Evolutionary conservation across 2,888 invertebrate genomes (phyloP).

Genomic region (Stenchaetothrips biformis): DNA sequence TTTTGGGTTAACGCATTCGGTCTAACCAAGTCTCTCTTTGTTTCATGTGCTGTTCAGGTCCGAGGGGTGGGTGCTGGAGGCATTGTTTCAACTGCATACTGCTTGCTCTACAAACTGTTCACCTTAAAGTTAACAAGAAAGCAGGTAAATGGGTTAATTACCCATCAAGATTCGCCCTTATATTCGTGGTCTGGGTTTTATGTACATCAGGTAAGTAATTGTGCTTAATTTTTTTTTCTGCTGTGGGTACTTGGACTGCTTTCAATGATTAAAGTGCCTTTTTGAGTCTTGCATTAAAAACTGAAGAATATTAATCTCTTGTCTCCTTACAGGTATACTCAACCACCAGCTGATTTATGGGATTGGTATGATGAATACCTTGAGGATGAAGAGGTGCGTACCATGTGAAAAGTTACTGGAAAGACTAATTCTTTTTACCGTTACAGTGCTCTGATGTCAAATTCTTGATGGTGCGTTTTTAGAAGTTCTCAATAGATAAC

Average conservation of each 20-base stretch:
- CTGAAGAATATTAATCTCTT: background rate
- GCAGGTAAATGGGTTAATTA: constrained; percentile 91
- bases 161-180: constrained; percentile 96
- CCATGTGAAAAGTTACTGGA: constrained; percentile 32
- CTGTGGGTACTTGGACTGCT: constrained; percentile 44
- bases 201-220: constrained; percentile 61
- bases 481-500: constrained; percentile 1
- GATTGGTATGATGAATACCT: constrained; percentile 96
- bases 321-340: constrained; percentile 70
- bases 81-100: constrained; percentile 98
- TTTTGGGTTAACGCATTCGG: no score
- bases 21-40: background rate
- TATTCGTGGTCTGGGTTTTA: constrained; percentile 88
- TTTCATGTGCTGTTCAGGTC: constrained; percentile 56
- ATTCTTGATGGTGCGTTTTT: constrained; percentile 3
- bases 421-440: background rate
- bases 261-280: background rate
- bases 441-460: background rate
- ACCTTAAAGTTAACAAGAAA: constrained; percentile 95
- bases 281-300: no score
- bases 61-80: constrained; percentile 99
- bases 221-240: constrained; percentile 11
- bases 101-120: constrained; percentile 96
- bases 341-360: constrained; percentile 91
- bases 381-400: constrained; percentile 84